Evolutionary conservation across 2,888 invertebrate genomes (phyloP), one percentile per base, ranked within the genome.

Genomic region (Nymphalis polychloros): DNA sequence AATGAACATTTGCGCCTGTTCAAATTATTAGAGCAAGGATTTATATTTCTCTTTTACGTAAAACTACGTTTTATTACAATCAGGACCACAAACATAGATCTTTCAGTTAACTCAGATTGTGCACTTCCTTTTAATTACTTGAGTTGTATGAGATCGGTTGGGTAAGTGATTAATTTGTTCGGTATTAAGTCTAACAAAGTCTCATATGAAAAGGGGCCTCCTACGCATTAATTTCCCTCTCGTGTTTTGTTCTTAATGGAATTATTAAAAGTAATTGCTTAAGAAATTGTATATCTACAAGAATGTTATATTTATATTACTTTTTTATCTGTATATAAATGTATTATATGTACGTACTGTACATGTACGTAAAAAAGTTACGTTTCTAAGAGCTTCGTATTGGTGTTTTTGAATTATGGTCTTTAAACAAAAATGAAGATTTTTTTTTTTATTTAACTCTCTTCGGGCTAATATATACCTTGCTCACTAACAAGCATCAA

Each of bases 151-250:
- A 50, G 52, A 23, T 62, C 31, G 23, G 35, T 48, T 35, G 23
- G 27, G 23, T 65, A 47, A 55, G 20, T 67, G 16, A 66, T 55
- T 62, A 67, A 49, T 67, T 67, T 49, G 23, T 47, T 41, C 16
- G 19, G 48, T 23, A 19, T 27, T 67, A 20, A 35, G 16, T 55
- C 48, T 61, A 16, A 67, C 13, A 47, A 57, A 67, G 23, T n/a
- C 20, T 19, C 19, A 10, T 13, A 60, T 59, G 59, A 65, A 65
- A 64, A 65, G 46, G 17, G 10, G 27, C 50, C 49, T 57, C 59
- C 57, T 50, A 64, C 49, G 35, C 19, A 35, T 35, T 27, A 19
- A 55, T 60, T 50, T 23, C 10, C 20, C 10, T 20, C 23, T 23
- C 17, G 53, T 8, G 17, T 31, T 55, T 55, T 55, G 27, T 17